Evolutionary conservation across 2,888 invertebrate genomes (phyloP).

Genomic region (Papilio demoleus): DNA sequence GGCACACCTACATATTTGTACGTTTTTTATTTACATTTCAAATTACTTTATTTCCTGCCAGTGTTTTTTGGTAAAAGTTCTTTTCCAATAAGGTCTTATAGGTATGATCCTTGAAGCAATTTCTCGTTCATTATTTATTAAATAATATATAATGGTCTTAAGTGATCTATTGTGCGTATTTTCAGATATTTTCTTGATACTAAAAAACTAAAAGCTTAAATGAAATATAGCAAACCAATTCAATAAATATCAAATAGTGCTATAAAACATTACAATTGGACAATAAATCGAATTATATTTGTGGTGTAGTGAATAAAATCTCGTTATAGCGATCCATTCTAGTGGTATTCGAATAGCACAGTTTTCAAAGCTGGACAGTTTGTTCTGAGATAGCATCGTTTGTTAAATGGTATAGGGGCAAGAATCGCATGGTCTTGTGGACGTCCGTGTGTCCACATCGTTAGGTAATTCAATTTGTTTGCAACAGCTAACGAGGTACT

Average conservation of each 20-base stretch:
- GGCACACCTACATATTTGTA: conserved; percentile 30
- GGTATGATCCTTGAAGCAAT: too few species aligned
- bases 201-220: too few species aligned
- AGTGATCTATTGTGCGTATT: too few species aligned
- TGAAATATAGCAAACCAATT: too few species aligned
- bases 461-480: conserved; percentile 80
- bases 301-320: conserved; percentile 36
- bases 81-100: too few species aligned
- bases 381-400: conserved; percentile 14
- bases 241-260: background rate
- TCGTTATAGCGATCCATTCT: conserved; percentile 33
- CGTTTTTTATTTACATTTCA: conserved; percentile 2
- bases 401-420: conserved; percentile 1
- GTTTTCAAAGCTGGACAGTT: conserved; percentile 4
- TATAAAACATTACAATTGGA: conserved; percentile 18
- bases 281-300: conserved; percentile 29
- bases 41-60: background rate
- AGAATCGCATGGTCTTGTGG: conserved; percentile 39
- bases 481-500: conserved; percentile 70
- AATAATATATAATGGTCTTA: too few species aligned
- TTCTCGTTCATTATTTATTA: too few species aligned
- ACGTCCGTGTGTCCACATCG: conserved; percentile 60
- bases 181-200: too few species aligned
- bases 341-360: conserved; percentile 19
- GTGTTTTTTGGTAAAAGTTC: background rate